Percentiles rank a stretch among this genome's conserved stretches.
Evolutionary conservation across 2,113 vertebrate genomes (phyloP).

Genomic region (Crypturellus undulatus): DNA sequence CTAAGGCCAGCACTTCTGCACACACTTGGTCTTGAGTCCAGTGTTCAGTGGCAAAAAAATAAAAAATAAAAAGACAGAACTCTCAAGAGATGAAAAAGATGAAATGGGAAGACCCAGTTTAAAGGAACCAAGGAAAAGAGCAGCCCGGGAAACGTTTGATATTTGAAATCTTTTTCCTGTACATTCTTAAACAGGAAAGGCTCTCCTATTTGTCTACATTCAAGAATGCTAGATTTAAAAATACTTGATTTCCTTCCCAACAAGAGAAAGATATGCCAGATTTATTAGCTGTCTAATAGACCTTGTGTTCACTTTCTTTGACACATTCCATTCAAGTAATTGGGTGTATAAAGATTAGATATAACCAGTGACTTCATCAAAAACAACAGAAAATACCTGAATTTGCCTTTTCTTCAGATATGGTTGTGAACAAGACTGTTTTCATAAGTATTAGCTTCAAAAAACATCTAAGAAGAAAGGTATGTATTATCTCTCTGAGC

Average conservation of each 20-base stretch:
- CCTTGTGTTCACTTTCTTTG: not conserved
- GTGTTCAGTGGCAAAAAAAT: not conserved
- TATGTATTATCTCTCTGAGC: not conserved
- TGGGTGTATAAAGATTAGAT: accelerated
- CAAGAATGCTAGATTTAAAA: not conserved
- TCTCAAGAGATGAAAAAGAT: not conserved
- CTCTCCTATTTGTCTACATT: not conserved
- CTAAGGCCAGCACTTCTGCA: not conserved
- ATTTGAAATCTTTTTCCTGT: not conserved
- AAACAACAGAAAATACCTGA: not conserved
- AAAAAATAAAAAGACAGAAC: not conserved
- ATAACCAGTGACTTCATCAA: not conserved
- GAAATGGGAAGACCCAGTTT: accelerated
- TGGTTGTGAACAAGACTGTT: not conserved
- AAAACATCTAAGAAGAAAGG: not conserved
- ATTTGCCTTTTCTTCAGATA: not conserved
- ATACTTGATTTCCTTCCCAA: not conserved
- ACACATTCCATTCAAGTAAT: not conserved
- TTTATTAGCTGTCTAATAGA: not conserved
- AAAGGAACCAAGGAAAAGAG: not conserved
- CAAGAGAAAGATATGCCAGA: not conserved
- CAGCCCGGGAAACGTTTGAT: not conserved
- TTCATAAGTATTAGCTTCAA: not conserved
- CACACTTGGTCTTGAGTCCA: not conserved
- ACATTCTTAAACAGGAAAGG: not conserved